Percentiles rank a stretch among this genome's conserved stretches.
Evolutionary conservation across 2,113 vertebrate genomes (phyloP).

Genomic region (Microtus pennsylvanicus): DNA sequence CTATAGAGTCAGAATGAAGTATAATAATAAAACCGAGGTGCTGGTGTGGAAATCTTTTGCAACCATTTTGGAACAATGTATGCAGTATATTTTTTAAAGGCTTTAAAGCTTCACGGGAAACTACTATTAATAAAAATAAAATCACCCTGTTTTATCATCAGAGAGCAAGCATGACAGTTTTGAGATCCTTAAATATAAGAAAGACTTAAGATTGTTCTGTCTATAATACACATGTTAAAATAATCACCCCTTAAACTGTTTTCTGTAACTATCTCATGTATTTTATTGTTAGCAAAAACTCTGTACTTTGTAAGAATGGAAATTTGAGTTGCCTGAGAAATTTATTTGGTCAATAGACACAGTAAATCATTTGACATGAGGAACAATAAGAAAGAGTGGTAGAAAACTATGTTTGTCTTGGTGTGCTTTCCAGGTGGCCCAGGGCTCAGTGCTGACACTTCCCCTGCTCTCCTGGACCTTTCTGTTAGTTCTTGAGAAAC

Average conservation of each 20-base stretch:
- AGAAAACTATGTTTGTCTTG: not conserved
- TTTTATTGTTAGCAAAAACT: not conserved
- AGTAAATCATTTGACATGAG: not conserved
- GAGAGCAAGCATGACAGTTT: not conserved
- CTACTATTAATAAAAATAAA: constrained; percentile 31
- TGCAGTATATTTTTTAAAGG: not conserved
- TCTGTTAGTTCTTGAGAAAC: constrained; percentile 53
- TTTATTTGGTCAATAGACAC: not conserved
- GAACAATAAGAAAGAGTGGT: constrained; percentile 11
- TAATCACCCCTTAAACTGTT: not conserved
- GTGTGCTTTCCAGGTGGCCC: not conserved
- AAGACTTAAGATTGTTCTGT: not conserved
- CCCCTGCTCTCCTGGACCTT: not conserved
- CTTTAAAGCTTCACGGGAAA: not conserved
- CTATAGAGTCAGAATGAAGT: not conserved
- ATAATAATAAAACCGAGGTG: not conserved
- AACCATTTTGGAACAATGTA: not conserved
- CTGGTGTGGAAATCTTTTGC: not conserved
- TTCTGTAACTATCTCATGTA: not conserved
- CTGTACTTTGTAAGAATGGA: not conserved
- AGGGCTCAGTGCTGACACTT: not conserved
- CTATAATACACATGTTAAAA: not conserved
- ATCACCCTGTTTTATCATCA: not conserved
- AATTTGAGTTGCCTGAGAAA: constrained; percentile 52
- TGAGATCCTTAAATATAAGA: not conserved